phyloP scores from a whole-genome alignment of 2,797 vertebrate genomes.

The Acropternis orthonyx region DNA sequence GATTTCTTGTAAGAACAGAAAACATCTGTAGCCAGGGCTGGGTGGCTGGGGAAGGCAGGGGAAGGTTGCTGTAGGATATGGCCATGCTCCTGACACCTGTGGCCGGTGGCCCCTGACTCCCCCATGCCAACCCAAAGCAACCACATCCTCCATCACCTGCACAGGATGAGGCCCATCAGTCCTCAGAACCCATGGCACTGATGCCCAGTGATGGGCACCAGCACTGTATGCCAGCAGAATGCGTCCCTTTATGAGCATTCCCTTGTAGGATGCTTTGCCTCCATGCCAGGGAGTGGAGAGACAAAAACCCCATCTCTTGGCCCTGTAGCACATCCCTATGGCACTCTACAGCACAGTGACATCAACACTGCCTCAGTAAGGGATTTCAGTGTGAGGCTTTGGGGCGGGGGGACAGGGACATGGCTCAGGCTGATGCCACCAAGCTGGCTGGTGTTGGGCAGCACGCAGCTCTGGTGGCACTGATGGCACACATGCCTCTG shows the following conservation, averaged over 20 bases:
- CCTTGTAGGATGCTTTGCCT: not conserved
- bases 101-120: rapidly evolving
- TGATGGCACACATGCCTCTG: not conserved
- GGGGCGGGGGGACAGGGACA: not conserved
- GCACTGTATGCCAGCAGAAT: not conserved
- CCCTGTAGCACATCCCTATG: rapidly evolving
- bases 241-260: rapidly evolving
- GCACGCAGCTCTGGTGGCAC: not conserved
- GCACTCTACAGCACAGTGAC: not conserved
- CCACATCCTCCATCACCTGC: not conserved
- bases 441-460: not conserved
- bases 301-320: not conserved
- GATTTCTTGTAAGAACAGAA: not conserved
- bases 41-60: not conserved
- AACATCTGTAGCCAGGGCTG: rapidly evolving
- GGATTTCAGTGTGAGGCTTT: not conserved
- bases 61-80: not conserved
- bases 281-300: not conserved
- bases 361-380: rapidly evolving
- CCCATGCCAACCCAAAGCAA: not conserved
- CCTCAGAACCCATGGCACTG: not conserved
- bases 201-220: not conserved
- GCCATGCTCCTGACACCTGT: rapidly evolving
- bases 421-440: not conserved
- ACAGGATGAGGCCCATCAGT: not conserved